A percentile compares a stretch with the other conserved stretches of the same genome.
These are phyloP conservation scores for Entelurus aequoreus DNA, from an alignment of 2,113 vertebrate species.

Conservation along the genomic window DNA sequence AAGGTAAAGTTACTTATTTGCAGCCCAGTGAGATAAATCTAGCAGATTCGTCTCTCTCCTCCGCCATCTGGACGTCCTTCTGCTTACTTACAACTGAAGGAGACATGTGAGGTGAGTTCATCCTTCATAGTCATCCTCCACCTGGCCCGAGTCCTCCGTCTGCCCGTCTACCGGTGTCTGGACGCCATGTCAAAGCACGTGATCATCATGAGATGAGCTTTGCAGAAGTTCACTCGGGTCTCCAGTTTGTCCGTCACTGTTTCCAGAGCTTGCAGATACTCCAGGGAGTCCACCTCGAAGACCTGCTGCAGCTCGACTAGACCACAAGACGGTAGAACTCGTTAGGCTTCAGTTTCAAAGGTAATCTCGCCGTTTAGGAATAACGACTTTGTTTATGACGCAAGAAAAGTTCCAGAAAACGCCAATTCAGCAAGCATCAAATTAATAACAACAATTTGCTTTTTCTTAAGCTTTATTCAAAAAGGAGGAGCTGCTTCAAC, in stretches of 20 bases:
- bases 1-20: neutral
- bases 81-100: slow-evolving; percentile 20
- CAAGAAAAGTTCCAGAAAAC: too few species aligned
- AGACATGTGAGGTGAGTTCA: slow-evolving; percentile 10
- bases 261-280: slow-evolving; percentile 93
- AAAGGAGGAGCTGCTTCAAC: too few species aligned
- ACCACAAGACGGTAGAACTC: slow-evolving; percentile 12
- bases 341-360: neutral
- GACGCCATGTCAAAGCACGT: slow-evolving; percentile 97
- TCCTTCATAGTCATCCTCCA: slow-evolving; percentile 5
- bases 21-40: slow-evolving; percentile 2
- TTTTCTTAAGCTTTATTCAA: too few species aligned
- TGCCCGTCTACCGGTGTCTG: slow-evolving; percentile 75
- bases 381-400: too few species aligned
- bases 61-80: slow-evolving; percentile 12
- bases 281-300: slow-evolving; percentile 90
- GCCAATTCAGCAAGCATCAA: too few species aligned
- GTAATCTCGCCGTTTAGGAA: too few species aligned
- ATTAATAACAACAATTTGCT: too few species aligned
- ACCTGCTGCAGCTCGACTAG: slow-evolving; percentile 90
- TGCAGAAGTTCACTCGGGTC: slow-evolving; percentile 96
- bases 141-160: slow-evolving; percentile 4
- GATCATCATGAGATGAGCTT: slow-evolving; percentile 99
- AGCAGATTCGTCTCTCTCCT: slow-evolving; percentile 9
- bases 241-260: slow-evolving; percentile 90